These are phyloP conservation scores for Mustelus asterias DNA, from an alignment of 2,113 vertebrate genomes.

Conservation along the genomic window DNA sequence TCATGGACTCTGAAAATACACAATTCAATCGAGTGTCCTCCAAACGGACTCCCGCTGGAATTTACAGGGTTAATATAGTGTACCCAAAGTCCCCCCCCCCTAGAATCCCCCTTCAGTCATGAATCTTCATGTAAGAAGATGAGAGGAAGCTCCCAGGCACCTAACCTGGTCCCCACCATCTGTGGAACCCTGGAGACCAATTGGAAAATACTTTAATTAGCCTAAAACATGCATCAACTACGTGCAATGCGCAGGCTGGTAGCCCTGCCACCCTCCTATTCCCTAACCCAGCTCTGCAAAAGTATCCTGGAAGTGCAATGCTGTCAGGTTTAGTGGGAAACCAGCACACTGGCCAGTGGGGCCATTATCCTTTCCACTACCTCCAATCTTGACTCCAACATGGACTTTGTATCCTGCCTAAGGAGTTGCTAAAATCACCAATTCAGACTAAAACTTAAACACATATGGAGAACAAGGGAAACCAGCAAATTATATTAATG, in stretches of 20 bases:
- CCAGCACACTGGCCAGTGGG: not conserved
- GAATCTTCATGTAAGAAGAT: not conserved
- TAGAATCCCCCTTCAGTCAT: not conserved
- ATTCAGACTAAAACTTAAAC: not conserved
- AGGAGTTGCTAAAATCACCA: not conserved
- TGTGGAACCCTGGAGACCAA: not conserved
- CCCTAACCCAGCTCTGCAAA: not conserved
- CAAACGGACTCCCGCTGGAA: not conserved
- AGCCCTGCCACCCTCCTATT: too few species aligned
- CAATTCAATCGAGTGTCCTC: not conserved
- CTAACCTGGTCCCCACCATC: not conserved
- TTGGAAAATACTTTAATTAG: not conserved
- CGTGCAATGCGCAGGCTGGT: too few species aligned
- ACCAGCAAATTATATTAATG: not conserved
- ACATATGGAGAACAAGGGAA: not conserved
- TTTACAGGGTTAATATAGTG: not conserved
- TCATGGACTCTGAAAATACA: not conserved
- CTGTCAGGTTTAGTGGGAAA: not conserved
- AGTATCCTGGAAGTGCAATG: not conserved
- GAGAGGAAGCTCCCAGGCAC: not conserved
- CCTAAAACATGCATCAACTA: not conserved
- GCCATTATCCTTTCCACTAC: not conserved
- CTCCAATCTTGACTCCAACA: not conserved
- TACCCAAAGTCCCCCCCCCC: not conserved
- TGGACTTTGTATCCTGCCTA: too few species aligned